Conservation (phyloP, 2,888 invertebrate species). For the Priocnemis perturbator region DNA sequence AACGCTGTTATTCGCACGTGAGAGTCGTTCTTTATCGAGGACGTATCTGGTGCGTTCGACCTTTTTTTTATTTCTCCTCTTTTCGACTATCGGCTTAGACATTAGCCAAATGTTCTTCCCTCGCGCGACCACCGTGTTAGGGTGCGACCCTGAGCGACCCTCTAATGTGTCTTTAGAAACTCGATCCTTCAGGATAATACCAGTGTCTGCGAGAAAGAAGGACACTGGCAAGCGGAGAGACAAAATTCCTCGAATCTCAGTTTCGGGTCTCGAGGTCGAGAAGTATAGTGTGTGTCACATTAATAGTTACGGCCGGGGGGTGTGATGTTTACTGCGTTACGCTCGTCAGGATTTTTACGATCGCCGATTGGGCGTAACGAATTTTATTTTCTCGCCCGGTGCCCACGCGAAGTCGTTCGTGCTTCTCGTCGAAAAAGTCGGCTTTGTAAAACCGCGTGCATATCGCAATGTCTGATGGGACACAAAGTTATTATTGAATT, state of each 20-base stretch:
- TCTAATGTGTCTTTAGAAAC: constrained; percentile 48
- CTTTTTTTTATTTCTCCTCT: constrained; percentile 8
- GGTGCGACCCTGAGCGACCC: constrained; percentile 18
- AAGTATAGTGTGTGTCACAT: constrained; percentile 13
- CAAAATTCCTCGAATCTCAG: constrained; percentile 45
- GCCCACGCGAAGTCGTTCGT: background rate
- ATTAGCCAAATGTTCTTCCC: constrained; percentile 26
- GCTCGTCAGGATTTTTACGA: constrained; percentile 20
- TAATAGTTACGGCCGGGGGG: constrained; percentile 19
- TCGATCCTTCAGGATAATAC: constrained; percentile 52
- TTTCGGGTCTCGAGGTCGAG: constrained; percentile 1
- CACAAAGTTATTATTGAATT: too few relatives aligned
- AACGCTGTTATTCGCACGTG: constrained; percentile 1
- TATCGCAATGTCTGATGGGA: too few relatives aligned
- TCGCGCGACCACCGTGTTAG: constrained; percentile 11
- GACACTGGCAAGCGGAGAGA: background rate
- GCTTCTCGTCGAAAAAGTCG: too few relatives aligned
- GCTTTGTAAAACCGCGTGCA: too few relatives aligned
- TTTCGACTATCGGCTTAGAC: constrained; percentile 14
- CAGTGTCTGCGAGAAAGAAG: constrained; percentile 5
- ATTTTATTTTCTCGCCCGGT: background rate
- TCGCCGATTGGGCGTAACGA: constrained; percentile 2
- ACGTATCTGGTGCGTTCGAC: constrained; percentile 10
- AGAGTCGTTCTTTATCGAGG: constrained; percentile 9
- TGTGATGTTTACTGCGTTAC: constrained; percentile 24